Evolutionary conservation across 2,888 invertebrate genomes (phyloP).

Genomic region (Acanthosepion pharaonis): DNA sequence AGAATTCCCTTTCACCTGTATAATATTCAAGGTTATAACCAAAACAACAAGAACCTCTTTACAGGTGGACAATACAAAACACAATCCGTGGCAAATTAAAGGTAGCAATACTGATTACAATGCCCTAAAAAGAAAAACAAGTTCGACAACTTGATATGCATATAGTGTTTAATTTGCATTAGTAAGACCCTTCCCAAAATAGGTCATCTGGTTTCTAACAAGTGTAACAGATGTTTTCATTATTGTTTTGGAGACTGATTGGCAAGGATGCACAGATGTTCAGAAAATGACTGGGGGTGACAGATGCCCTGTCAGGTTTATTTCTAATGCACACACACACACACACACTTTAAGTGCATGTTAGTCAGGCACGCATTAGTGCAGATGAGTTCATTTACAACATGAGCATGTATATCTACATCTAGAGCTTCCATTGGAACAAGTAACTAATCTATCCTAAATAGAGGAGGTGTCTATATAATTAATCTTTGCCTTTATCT

Average conservation of each 20-base stretch:
- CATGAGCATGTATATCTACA: neutral
- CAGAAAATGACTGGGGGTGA: neutral
- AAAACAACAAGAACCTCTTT: too few relatives aligned
- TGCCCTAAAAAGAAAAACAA: neutral
- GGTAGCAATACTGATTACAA: neutral
- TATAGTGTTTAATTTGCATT: neutral
- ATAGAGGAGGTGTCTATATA: neutral
- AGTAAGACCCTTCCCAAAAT: neutral
- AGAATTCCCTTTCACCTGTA: too few relatives aligned
- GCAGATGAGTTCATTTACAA: neutral
- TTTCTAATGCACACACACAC: too few relatives aligned
- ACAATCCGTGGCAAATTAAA: neutral
- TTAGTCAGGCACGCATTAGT: neutral
- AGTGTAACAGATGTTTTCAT: neutral
- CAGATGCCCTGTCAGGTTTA: too few relatives aligned
- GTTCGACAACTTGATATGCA: neutral
- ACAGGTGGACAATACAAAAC: neutral
- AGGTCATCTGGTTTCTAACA: neutral
- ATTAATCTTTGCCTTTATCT: neutral
- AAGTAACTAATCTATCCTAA: neutral
- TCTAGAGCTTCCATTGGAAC: neutral
- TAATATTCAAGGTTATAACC: too few relatives aligned
- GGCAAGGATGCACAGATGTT: neutral
- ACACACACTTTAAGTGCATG: neutral
- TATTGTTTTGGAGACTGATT: neutral